phyloP scores from a whole-genome alignment of 2,888 invertebrate genomes.

The Rhagonycha fulva region DNA sequence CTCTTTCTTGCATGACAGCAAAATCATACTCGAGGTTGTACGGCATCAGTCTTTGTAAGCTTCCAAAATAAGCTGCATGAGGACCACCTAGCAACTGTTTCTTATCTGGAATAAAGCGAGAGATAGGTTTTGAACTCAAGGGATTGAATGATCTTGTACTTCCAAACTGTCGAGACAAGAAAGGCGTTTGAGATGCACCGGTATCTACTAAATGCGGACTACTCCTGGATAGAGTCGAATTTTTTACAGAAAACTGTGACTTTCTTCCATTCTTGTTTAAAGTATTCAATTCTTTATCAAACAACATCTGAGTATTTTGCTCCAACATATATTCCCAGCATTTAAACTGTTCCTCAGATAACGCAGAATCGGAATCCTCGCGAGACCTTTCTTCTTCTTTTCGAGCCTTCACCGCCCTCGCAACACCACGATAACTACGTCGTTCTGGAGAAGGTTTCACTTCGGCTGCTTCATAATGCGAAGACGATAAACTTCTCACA shows the following conservation, averaged over 20 bases:
- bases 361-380: slow-evolving; percentile 62
- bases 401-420: slow-evolving; percentile 64
- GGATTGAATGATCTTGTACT: slow-evolving; percentile 81
- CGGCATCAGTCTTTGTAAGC: slow-evolving; percentile 81
- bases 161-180: slow-evolving; percentile 76
- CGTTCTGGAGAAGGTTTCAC: slow-evolving; percentile 58
- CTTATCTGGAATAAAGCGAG: slow-evolving; percentile 63
- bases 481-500: slow-evolving; percentile 48
- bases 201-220: slow-evolving; percentile 67
- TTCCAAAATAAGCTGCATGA: slow-evolving; percentile 86
- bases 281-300: slow-evolving; percentile 86
- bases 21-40: slow-evolving; percentile 84
- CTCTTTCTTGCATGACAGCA: slow-evolving; percentile 79
- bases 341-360: slow-evolving; percentile 86
- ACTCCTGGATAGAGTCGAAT: slow-evolving; percentile 68
- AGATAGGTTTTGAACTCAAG: slow-evolving; percentile 60
- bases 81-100: slow-evolving; percentile 72
- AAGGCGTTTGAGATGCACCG: slow-evolving; percentile 53
- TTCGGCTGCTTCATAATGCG: slow-evolving; percentile 53
- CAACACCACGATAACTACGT: slow-evolving; percentile 64
- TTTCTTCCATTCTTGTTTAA: slow-evolving; percentile 66
- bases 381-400: slow-evolving; percentile 62
- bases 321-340: slow-evolving; percentile 95
- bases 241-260: slow-evolving; percentile 59
- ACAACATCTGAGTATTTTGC: slow-evolving; percentile 85